Base-by-base conservation (phyloP, 1,140 invertebrate genomes). In the Scaptomyza pallida region DNA sequence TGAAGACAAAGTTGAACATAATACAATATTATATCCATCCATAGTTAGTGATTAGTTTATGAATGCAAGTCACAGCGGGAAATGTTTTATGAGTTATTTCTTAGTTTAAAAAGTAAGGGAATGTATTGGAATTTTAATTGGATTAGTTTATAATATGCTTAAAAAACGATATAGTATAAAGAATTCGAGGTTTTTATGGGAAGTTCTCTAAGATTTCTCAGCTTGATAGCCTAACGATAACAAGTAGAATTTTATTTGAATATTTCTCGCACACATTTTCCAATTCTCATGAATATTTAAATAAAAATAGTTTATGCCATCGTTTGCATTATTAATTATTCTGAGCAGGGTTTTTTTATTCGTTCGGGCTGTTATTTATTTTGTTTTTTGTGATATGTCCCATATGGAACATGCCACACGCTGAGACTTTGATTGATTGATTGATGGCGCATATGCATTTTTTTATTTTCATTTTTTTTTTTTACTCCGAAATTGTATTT, bases 401-500 rank as follows among this genome's bases (percentile, higher is more conserved):
- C 60, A 48, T 19, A 30, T 48, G 30, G 3, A 26, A 15, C 41
- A 23, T 12, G 37, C 16, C 23, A 26, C 13, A 23, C 19, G 51
- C 26, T 44, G 33, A 17, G 62, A 64, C 62, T 56, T 56, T 56
- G 54, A 56, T 44, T 56, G 63, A 60, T 60, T 50, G 64, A 52
- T 61, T 35, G 48, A 54, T 51, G 17, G 16, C 26, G 9, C 19
- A 0, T 26, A 62, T 60, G 45, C 5, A 16, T 47, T 30, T 30
- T n/a, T 41, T 16, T n/a, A n/a, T n/a, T n/a, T n/a, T n/a, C n/a
- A n/a, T n/a, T n/a, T n/a, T n/a, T n/a, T n/a, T n/a, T n/a, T n/a
- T n/a, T n/a, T n/a, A n/a, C 26, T 26, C 16, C 40, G 54, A 21
- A 15, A 37, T 30, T 54, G 40, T 33, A 19, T 43, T 45, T 17